Percentiles rank a stretch among this genome's conserved stretches.
Evolutionary conservation across 2,888 invertebrate species (phyloP).

Genomic region (Ophonus ardosiacus): DNA sequence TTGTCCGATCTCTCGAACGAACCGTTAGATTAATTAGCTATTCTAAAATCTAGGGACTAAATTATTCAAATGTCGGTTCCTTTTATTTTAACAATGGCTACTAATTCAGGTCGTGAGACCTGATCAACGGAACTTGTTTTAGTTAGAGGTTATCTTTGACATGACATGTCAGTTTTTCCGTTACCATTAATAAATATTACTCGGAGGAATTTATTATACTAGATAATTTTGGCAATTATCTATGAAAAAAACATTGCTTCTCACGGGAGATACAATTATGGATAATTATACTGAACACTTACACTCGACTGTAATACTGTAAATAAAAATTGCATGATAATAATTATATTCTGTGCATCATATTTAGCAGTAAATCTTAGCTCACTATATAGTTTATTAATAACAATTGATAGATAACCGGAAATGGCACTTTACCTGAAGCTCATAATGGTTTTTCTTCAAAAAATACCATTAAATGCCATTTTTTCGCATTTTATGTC

Average conservation of each 20-base stretch:
- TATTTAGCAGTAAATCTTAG: no score
- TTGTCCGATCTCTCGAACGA: not conserved
- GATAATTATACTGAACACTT: not conserved
- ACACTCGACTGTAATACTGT: not conserved
- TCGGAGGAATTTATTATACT: slow-evolving; percentile 29
- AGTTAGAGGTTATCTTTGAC: slow-evolving; percentile 6
- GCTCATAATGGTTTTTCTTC: no score
- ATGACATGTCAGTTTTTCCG: slow-evolving; percentile 20
- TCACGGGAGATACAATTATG: slow-evolving; percentile 13
- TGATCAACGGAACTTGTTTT: slow-evolving; percentile 38
- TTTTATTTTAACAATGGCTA: slow-evolving; percentile 25
- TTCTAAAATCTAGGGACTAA: slow-evolving; percentile 41
- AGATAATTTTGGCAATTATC: slow-evolving; percentile 29
- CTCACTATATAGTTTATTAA: no score
- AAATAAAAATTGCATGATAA: not conserved
- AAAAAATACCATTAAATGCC: no score
- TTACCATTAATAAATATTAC: slow-evolving; percentile 48
- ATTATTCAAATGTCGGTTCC: slow-evolving; percentile 39
- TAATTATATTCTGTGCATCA: no score
- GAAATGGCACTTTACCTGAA: no score
- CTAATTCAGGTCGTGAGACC: slow-evolving; percentile 52
- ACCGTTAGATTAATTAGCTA: slow-evolving; percentile 42
- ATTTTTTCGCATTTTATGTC: no score
- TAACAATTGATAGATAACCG: no score
- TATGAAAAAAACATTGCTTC: slow-evolving; percentile 2